Evolutionary conservation across 2,113 vertebrate species (phyloP).

Genomic region (Pandion haliaetus): DNA sequence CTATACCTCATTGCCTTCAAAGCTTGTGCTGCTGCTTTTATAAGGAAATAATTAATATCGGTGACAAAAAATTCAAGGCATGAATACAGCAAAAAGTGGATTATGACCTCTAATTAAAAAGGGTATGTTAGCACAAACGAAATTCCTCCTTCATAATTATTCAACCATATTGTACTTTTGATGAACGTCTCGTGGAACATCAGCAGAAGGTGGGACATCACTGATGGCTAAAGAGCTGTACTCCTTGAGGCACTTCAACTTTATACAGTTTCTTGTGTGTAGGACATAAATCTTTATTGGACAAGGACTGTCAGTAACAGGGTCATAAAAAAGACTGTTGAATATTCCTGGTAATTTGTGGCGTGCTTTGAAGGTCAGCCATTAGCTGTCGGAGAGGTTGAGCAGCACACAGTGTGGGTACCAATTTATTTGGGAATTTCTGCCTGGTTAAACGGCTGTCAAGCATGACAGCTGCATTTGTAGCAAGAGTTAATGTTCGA

Average conservation of each 20-base stretch:
- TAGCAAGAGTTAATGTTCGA: background rate
- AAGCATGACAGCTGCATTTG: background rate
- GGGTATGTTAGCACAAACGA: background rate
- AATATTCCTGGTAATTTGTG: slow-evolving; percentile 9
- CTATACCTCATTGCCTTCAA: background rate
- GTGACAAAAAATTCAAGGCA: background rate
- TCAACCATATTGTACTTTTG: background rate
- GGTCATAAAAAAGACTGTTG: background rate
- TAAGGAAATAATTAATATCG: background rate
- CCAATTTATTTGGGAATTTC: slow-evolving; percentile 20
- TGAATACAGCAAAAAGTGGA: background rate
- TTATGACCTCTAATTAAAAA: background rate
- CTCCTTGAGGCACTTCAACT: background rate
- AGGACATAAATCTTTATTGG: background rate
- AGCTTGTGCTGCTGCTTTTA: background rate
- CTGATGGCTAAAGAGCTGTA: background rate
- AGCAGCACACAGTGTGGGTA: background rate
- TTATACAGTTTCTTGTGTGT: background rate
- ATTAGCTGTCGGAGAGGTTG: background rate
- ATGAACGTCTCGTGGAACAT: background rate
- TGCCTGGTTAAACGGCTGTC: slow-evolving; percentile 1
- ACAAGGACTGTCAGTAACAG: background rate
- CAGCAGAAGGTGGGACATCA: background rate
- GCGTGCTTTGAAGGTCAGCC: background rate
- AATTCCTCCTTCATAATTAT: background rate